Percentiles rank a stretch among this genome's conserved stretches.
These are phyloP conservation scores for Acrossocheilus wenchowensis DNA, from an alignment of 2,797 vertebrate genomes.

Conservation along the genomic window DNA sequence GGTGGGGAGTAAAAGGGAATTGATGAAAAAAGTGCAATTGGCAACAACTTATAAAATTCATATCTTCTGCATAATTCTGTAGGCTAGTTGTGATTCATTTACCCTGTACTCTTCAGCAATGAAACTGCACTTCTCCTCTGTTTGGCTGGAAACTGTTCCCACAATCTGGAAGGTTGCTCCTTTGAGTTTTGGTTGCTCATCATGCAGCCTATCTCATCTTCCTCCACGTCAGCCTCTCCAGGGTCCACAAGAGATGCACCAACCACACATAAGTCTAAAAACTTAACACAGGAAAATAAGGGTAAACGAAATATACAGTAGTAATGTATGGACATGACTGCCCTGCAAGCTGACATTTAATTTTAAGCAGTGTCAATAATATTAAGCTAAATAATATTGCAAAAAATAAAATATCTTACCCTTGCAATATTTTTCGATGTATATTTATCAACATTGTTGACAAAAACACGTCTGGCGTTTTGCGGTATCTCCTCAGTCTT, in stretches of 20 bases:
- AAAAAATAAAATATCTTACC: slow-evolving; percentile 72
- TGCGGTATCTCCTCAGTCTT: slow-evolving; percentile 43
- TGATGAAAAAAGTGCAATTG: neutral
- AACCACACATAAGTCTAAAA: slow-evolving; percentile 73
- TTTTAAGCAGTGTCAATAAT: neutral
- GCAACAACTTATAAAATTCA: neutral
- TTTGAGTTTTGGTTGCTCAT: slow-evolving; percentile 38
- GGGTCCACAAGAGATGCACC: slow-evolving; percentile 71
- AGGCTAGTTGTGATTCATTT: slow-evolving; percentile 63
- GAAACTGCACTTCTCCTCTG: slow-evolving; percentile 55
- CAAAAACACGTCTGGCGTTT: slow-evolving; percentile 76
- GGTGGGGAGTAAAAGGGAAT: slow-evolving; percentile 38
- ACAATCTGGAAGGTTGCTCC: slow-evolving; percentile 80
- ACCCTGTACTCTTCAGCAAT: slow-evolving; percentile 81
- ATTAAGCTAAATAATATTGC: neutral
- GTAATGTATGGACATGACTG: neutral
- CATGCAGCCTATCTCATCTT: slow-evolving; percentile 67
- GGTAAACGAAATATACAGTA: neutral
- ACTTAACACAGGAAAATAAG: slow-evolving; percentile 69
- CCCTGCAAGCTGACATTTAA: neutral
- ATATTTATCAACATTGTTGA: slow-evolving; percentile 86
- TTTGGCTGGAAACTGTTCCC: slow-evolving; percentile 77
- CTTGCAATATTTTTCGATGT: slow-evolving; percentile 80
- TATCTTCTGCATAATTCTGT: neutral
- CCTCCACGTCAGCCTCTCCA: slow-evolving; percentile 67